Percentiles rank a stretch among this genome's conserved stretches.
phyloP scores from a whole-genome alignment of 2,797 vertebrate genomes.

The Octomys mimax region DNA sequence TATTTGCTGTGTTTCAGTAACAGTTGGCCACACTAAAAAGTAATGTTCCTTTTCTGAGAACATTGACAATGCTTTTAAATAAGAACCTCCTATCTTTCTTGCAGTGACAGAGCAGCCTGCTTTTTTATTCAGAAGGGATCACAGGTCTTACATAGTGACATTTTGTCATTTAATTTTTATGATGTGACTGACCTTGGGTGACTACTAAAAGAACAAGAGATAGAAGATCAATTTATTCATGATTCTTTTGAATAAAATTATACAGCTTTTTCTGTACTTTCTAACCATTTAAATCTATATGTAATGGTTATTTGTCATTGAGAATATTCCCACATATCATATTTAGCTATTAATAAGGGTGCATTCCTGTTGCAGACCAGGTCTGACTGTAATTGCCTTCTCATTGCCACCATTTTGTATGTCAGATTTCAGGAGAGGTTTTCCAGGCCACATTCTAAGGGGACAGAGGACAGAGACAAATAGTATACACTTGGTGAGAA shows the following conservation, averaged over 20 bases:
- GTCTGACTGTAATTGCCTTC: constrained; percentile 1
- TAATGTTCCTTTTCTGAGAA: constrained; percentile 40
- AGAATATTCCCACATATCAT: constrained; percentile 34
- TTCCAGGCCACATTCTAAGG: neutral
- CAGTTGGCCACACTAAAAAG: neutral
- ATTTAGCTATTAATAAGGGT: constrained; percentile 53
- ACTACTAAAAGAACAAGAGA: constrained; percentile 95
- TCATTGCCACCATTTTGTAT: neutral
- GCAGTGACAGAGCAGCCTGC: constrained; percentile 97
- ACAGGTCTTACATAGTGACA: constrained; percentile 97
- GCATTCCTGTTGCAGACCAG: constrained; percentile 14
- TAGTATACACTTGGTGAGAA: neutral
- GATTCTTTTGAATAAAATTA: constrained; percentile 80
- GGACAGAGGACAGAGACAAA: neutral
- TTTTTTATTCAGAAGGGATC: constrained; percentile 99
- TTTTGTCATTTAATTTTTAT: constrained; percentile 98
- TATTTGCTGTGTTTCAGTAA: neutral
- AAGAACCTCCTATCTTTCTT: constrained; percentile 69
- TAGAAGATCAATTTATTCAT: constrained; percentile 97
- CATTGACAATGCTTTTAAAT: constrained; percentile 43
- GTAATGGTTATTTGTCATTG: constrained; percentile 68
- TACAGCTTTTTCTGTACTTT: constrained; percentile 70
- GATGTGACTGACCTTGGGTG: constrained; percentile 96
- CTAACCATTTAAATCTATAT: constrained; percentile 72
- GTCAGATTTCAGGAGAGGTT: neutral